Evolutionary conservation across 2,888 invertebrate species (phyloP).

Genomic region (Stegana nigrithorax): DNA sequence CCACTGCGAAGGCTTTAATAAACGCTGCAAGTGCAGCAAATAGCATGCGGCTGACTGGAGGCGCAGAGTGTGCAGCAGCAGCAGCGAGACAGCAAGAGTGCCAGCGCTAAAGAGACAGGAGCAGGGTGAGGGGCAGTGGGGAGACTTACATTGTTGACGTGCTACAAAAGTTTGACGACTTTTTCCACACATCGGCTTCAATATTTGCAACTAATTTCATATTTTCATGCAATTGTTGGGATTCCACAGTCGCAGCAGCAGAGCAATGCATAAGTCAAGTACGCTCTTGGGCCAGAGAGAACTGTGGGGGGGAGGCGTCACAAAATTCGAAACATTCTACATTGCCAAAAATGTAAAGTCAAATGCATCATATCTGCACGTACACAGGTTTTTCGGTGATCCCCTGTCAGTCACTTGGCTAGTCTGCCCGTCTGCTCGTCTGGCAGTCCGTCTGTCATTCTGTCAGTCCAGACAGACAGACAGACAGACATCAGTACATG

Average conservation of each 20-base stretch:
- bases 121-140: too few species aligned
- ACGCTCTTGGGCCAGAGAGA: not conserved
- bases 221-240: conserved; percentile 64
- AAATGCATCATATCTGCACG: not conserved
- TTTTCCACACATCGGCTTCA: conserved; percentile 40
- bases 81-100: too few species aligned
- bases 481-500: too few species aligned
- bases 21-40: too few species aligned
- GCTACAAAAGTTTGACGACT: conserved; percentile 36
- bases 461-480: too few species aligned
- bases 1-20: too few species aligned
- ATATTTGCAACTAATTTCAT: conserved; percentile 63
- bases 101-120: too few species aligned
- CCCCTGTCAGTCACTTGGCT: not conserved
- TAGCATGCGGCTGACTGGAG: too few species aligned
- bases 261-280: not conserved
- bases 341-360: not conserved
- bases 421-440: not conserved
- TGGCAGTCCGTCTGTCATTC: not conserved
- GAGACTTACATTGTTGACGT: conserved; percentile 14
- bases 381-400: not conserved
- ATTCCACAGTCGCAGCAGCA: conserved; percentile 40
- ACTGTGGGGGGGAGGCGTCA: not conserved
- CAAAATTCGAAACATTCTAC: not conserved
- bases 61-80: too few species aligned